Percentiles rank a stretch among this genome's conserved stretches.
These are phyloP conservation scores for Euspilapteryx auroguttella DNA, from an alignment of 2,888 invertebrate species.

Conservation along the genomic window DNA sequence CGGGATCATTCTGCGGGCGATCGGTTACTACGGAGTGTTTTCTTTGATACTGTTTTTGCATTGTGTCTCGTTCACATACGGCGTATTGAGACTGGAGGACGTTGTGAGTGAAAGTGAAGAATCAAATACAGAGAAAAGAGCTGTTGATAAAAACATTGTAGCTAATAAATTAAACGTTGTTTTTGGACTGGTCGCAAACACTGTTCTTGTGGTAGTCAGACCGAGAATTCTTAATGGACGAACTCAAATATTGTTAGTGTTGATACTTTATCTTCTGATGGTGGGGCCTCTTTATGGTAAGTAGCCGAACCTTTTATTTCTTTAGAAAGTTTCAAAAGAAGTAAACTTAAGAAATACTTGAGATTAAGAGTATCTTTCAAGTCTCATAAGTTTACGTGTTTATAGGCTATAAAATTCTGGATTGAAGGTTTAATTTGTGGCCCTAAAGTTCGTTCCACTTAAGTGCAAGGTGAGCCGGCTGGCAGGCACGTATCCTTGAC, in stretches of 20 bases:
- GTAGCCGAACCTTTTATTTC: conserved; percentile 13
- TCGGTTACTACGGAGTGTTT: conserved; percentile 53
- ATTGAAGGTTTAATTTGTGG: no score
- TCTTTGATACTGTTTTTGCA: conserved; percentile 29
- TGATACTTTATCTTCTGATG: conserved; percentile 39
- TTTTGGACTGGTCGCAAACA: conserved; percentile 32
- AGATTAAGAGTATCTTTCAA: no score
- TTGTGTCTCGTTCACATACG: conserved; percentile 30
- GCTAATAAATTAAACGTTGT: conserved; percentile 20
- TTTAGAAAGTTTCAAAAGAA: background rate
- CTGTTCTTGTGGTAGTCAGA: conserved; percentile 34
- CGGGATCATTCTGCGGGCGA: conserved; percentile 39
- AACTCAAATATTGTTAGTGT: conserved; percentile 33
- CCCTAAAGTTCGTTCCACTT: no score
- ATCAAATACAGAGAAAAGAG: conserved; percentile 1
- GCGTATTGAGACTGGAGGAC: conserved; percentile 38
- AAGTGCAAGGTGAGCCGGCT: no score
- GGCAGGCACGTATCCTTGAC: no score
- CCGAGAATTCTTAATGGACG: conserved; percentile 30
- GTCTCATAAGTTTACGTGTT: no score
- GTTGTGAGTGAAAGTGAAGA: conserved; percentile 14
- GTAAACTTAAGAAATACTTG: no score
- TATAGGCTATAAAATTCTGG: no score
- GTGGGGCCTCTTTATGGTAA: conserved; percentile 53
- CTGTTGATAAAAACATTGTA: background rate